Conservation (phyloP, 2,888 invertebrate genomes). For the Drosophila infuscata region DNA sequence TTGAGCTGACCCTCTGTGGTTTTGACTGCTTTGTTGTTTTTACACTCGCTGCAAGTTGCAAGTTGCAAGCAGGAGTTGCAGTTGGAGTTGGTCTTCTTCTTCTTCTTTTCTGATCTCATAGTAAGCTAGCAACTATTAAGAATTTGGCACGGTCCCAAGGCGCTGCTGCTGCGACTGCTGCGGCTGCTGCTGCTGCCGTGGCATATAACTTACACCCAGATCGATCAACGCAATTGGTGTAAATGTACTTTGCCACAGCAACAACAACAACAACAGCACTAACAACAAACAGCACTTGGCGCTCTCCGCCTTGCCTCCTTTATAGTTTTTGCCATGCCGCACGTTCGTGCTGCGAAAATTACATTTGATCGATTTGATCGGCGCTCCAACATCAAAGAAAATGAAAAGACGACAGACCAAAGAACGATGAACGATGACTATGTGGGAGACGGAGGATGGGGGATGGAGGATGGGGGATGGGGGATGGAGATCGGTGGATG, state of each 20-base stretch:
- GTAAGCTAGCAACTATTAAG: constrained; percentile 80
- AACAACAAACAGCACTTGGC: constrained; percentile 74
- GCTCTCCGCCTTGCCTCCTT: constrained; percentile 43
- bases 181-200: constrained; percentile 40
- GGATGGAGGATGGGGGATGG: neutral
- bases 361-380: constrained; percentile 85
- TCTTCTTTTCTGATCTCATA: constrained; percentile 55
- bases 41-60: constrained; percentile 47
- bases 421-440: constrained; percentile 55
- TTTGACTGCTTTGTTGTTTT: constrained; percentile 58
- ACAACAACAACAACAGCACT: constrained; percentile 31
- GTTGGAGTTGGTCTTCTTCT: constrained; percentile 1
- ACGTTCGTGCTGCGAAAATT: constrained; percentile 83
- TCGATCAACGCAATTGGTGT: constrained; percentile 83
- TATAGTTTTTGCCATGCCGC: constrained; percentile 60
- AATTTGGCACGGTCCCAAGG: constrained; percentile 81
- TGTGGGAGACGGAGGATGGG: neutral
- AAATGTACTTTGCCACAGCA: constrained; percentile 77
- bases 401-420: constrained; percentile 67
- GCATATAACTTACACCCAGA: constrained; percentile 81
- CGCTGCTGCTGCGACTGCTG: constrained; percentile 43
- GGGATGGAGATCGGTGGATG: neutral
- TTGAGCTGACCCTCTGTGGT: constrained; percentile 19
- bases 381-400: constrained; percentile 84
- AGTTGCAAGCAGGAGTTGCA: neutral